phyloP scores from a whole-genome alignment of 1,140 invertebrate species.

The Philaenus spumarius region DNA sequence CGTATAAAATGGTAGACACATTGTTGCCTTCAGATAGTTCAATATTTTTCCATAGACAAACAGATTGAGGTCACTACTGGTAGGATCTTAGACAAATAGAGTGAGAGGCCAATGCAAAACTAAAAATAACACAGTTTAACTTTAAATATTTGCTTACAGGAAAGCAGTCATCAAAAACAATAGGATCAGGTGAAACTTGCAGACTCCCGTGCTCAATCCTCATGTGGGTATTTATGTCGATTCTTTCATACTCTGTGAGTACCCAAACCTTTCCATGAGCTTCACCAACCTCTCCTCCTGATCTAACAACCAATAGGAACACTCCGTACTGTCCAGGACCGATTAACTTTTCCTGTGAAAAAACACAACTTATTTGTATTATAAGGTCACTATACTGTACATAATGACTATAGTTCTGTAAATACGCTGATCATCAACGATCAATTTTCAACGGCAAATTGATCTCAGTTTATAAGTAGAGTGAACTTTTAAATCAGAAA shows the following conservation, averaged over 20 bases:
- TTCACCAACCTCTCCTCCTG: slow-evolving; percentile 59
- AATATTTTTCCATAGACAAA: too few relatives aligned
- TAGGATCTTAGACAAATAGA: too few relatives aligned
- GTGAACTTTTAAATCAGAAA: too few relatives aligned
- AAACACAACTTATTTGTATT: too few relatives aligned
- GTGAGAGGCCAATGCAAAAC: slow-evolving; percentile 36
- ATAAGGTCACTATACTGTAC: too few relatives aligned
- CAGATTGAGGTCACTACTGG: too few relatives aligned
- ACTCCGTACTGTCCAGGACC: slow-evolving; percentile 62
- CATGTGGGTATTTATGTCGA: slow-evolving; percentile 55
- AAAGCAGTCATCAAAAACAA: slow-evolving; percentile 74
- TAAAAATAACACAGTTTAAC: not conserved
- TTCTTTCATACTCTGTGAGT: slow-evolving; percentile 64
- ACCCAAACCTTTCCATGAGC: slow-evolving; percentile 63
- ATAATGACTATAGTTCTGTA: too few relatives aligned
- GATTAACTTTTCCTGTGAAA: slow-evolving; percentile 42
- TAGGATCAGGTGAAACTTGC: slow-evolving; percentile 51
- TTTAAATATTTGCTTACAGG: slow-evolving; percentile 53
- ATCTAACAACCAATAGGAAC: slow-evolving; percentile 63
- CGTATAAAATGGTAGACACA: too few relatives aligned
- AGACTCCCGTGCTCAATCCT: slow-evolving; percentile 52
- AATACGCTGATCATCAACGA: too few relatives aligned
- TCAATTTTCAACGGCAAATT: too few relatives aligned
- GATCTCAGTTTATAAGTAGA: too few relatives aligned
- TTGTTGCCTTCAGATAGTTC: too few relatives aligned